A percentile compares a stretch with the other conserved stretches of the same genome.
Evolutionary conservation across 2,113 vertebrate genomes (phyloP).

Genomic region (Noctilio leporinus): DNA sequence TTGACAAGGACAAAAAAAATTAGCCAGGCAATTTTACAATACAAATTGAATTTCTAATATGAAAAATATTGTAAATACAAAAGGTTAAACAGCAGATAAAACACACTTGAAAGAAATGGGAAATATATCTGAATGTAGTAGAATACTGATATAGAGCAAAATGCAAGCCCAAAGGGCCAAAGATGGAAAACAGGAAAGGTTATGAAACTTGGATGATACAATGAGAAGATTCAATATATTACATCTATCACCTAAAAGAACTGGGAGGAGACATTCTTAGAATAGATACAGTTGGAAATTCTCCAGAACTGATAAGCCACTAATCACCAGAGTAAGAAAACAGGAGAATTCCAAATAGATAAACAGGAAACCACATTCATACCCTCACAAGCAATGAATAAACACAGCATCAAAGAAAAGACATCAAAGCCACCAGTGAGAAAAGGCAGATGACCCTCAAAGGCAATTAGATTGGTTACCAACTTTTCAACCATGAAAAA

Average conservation of each 20-base stretch:
- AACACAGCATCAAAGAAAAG: neutral
- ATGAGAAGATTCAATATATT: neutral
- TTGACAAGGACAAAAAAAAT: neutral
- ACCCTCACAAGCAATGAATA: neutral
- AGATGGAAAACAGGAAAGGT: neutral
- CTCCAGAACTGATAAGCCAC: neutral
- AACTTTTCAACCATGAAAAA: neutral
- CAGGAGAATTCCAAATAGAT: neutral
- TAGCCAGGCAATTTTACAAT: neutral
- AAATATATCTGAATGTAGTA: neutral
- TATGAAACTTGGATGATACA: neutral
- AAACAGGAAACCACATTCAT: neutral
- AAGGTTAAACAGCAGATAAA: neutral
- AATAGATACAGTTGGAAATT: neutral
- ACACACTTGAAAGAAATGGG: neutral
- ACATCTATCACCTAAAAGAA: neutral
- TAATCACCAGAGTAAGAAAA: neutral
- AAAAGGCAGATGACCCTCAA: neutral
- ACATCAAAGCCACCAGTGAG: neutral
- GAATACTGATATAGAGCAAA: neutral
- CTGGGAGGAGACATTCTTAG: neutral
- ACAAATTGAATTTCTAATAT: neutral
- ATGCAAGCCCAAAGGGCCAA: neutral
- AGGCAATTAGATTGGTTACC: neutral
- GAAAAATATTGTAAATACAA: neutral